These are phyloP conservation scores for Drosophila azteca DNA, from an alignment of 1,140 invertebrate species.

Conservation along the genomic window DNA sequence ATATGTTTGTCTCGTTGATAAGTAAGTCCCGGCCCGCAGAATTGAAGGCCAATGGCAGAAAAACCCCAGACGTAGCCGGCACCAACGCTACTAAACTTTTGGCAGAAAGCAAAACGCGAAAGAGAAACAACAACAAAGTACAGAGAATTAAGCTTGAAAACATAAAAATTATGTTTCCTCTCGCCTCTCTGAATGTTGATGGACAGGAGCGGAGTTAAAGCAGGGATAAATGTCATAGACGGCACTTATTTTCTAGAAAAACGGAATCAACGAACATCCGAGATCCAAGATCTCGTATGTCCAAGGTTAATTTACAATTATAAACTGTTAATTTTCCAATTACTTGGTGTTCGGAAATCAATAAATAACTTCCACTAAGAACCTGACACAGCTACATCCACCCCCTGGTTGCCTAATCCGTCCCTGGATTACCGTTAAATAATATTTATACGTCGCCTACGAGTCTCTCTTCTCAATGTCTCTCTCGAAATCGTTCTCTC, in stretches of 20 bases:
- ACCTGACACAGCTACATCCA: neutral
- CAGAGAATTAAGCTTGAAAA: slow-evolving; percentile 23
- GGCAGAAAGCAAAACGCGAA: slow-evolving; percentile 17
- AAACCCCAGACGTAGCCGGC: slow-evolving; percentile 34
- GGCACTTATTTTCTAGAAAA: no score
- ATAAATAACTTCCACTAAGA: neutral
- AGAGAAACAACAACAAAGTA: slow-evolving; percentile 37
- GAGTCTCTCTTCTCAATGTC: slow-evolving; percentile 13
- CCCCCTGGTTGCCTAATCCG: slow-evolving; percentile 4
- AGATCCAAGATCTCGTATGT: no score
- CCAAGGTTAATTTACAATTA: neutral
- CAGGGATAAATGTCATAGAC: neutral
- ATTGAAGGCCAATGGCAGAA: slow-evolving; percentile 54
- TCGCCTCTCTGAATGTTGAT: slow-evolving; percentile 4
- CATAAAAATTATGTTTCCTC: slow-evolving; percentile 26
- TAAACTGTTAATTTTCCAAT: no score
- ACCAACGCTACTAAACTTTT: slow-evolving; percentile 10
- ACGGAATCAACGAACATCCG: neutral
- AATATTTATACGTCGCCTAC: slow-evolving; percentile 47
- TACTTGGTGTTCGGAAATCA: neutral
- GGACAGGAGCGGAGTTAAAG: slow-evolving; percentile 34
- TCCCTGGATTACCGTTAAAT: slow-evolving; percentile 38
- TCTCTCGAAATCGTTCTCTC: slow-evolving; percentile 13
- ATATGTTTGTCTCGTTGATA: slow-evolving; percentile 21
- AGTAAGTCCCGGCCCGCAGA: slow-evolving; percentile 15